These are phyloP conservation scores for Tenodera sinensis DNA, from an alignment of 2,888 invertebrate genomes.

Conservation along the genomic window DNA sequence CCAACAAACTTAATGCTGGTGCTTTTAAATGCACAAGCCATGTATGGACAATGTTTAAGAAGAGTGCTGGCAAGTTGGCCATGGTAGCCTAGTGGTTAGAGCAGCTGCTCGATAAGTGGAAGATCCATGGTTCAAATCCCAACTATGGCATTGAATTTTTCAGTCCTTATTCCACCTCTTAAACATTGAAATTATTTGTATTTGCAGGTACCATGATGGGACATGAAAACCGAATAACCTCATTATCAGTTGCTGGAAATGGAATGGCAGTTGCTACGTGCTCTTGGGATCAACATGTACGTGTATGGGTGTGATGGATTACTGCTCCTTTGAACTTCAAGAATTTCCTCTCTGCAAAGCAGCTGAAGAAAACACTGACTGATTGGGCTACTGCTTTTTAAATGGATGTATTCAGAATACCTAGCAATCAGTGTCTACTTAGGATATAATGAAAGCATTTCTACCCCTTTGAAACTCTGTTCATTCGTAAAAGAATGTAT, in stretches of 20 bases:
- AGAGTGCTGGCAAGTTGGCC: too few species aligned
- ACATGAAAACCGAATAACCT: conserved; percentile 87
- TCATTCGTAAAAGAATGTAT: neutral
- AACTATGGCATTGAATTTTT: too few species aligned
- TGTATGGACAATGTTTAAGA: too few species aligned
- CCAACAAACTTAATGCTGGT: too few species aligned
- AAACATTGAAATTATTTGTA: neutral
- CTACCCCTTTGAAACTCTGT: neutral
- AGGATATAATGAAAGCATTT: neutral
- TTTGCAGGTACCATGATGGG: conserved; percentile 66
- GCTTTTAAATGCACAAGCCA: too few species aligned
- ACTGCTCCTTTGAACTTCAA: neutral
- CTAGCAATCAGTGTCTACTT: neutral
- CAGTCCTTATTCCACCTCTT: too few species aligned
- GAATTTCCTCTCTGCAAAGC: neutral
- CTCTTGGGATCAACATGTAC: conserved; percentile 86
- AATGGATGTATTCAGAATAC: neutral
- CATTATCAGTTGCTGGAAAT: conserved; percentile 74
- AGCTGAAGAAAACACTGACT: neutral
- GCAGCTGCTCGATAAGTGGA: too few species aligned
- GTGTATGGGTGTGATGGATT: conserved; percentile 73
- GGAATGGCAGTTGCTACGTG: conserved; percentile 85
- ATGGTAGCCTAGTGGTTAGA: too few species aligned
- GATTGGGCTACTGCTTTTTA: neutral
- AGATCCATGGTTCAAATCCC: too few species aligned